A percentile compares a stretch with the other conserved stretches of the same genome.
Evolutionary conservation across 2,888 invertebrate species (phyloP).

Genomic region (Pristionchus japonicus): DNA sequence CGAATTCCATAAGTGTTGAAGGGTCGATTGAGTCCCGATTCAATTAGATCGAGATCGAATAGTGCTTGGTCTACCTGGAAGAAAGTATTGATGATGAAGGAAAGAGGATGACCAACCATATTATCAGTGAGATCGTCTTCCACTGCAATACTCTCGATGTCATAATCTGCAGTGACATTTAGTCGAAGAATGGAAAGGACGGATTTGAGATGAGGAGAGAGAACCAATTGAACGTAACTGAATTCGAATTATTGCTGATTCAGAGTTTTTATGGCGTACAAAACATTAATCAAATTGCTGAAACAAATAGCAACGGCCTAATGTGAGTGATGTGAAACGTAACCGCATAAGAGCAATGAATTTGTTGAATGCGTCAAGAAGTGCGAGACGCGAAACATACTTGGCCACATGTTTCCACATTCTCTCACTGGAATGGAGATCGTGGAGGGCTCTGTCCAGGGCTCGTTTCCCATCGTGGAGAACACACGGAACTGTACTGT

Average conservation of each 20-base stretch:
- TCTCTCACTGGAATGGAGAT: constrained; percentile 42
- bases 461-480: background rate
- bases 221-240: constrained; percentile 40
- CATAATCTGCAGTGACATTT: constrained; percentile 41
- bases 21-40: constrained; percentile 32
- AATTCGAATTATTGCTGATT: no score
- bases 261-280: no score
- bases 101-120: background rate
- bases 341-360: background rate
- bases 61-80: constrained; percentile 41
- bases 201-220: constrained; percentile 24
- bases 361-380: no score
- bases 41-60: constrained; percentile 35
- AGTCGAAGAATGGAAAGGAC: constrained; percentile 32
- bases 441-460: constrained; percentile 23
- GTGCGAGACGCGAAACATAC: no score
- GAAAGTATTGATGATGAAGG: background rate
- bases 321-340: background rate
- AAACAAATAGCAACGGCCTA: no score
- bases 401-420: constrained; percentile 46
- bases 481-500: constrained; percentile 38
- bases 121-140: constrained; percentile 27
- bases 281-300: no score
- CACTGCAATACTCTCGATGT: background rate
- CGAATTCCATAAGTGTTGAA: constrained; percentile 41